Conservation (phyloP, 2,888 invertebrate genomes). For the Megalurothrips usitatus region DNA sequence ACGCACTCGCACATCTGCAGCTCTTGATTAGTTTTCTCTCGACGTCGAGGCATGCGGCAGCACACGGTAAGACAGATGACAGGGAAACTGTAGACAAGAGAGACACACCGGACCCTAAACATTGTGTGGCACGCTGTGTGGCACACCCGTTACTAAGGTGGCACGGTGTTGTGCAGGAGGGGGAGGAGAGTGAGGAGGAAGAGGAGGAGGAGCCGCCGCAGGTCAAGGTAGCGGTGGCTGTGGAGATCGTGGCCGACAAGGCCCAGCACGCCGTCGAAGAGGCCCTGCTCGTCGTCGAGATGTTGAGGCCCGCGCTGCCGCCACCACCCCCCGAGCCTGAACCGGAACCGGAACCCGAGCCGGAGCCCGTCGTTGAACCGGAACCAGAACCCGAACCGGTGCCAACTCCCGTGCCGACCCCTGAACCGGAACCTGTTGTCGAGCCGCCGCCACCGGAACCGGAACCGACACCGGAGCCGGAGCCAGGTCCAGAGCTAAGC, state of each 20-base stretch:
- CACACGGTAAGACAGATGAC: too few species aligned
- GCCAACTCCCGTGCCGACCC: neutral
- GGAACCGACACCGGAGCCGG: neutral
- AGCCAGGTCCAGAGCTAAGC: neutral
- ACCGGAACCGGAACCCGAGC: constrained; percentile 8
- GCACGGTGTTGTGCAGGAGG: neutral
- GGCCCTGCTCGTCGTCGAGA: constrained; percentile 12
- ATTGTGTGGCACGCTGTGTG: too few species aligned
- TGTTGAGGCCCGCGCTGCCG: neutral
- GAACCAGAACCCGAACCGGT: constrained; percentile 3
- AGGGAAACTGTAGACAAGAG: too few species aligned
- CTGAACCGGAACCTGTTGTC: neutral
- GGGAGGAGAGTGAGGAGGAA: constrained; percentile 16
- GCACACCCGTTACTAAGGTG: too few species aligned
- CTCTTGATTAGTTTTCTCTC: too few species aligned
- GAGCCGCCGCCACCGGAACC: neutral
- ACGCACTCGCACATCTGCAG: too few species aligned
- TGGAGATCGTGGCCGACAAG: constrained; percentile 10
- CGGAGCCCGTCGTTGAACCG: neutral
- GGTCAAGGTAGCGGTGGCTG: neutral
- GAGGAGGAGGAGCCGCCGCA: constrained; percentile 15
- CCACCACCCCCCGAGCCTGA: neutral
- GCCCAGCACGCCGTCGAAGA: neutral
- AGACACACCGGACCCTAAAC: too few species aligned
- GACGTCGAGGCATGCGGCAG: too few species aligned